These are phyloP conservation scores for Melanostoma mellinum DNA, from an alignment of 2,888 invertebrate genomes.

Conservation along the genomic window DNA sequence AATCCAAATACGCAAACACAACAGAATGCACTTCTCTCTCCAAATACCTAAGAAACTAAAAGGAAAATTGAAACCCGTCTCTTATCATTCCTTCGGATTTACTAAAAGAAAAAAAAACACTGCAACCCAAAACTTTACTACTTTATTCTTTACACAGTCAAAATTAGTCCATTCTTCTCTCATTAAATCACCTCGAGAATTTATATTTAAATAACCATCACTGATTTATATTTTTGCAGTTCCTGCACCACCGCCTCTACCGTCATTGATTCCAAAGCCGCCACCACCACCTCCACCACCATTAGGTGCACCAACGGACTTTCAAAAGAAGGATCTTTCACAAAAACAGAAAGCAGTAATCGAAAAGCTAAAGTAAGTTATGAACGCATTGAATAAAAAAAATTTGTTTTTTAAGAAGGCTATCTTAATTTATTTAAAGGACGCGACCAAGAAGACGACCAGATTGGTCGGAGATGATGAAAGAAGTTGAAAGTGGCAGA, in stretches of 20 bases:
- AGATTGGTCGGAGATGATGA: slow-evolving; percentile 95
- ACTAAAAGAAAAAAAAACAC: too few species aligned
- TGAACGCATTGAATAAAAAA: slow-evolving; percentile 14
- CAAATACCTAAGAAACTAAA: too few species aligned
- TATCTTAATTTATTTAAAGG: slow-evolving; percentile 76
- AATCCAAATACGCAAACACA: too few species aligned
- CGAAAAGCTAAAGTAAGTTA: slow-evolving; percentile 86
- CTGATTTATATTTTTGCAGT: slow-evolving; percentile 75
- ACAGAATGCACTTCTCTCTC: too few species aligned
- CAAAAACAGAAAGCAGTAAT: slow-evolving; percentile 86
- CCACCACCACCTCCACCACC: slow-evolving; percentile 89
- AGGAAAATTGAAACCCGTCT: too few species aligned
- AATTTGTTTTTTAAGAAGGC: slow-evolving; percentile 34
- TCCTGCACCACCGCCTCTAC: slow-evolving; percentile 81
- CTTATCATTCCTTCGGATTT: too few species aligned
- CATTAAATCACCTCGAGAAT: slow-evolving; percentile 39
- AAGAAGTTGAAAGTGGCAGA: slow-evolving; percentile 92
- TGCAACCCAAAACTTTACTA: too few species aligned
- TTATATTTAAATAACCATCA: slow-evolving; percentile 40
- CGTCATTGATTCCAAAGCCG: slow-evolving; percentile 82
- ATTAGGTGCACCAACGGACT: slow-evolving; percentile 84
- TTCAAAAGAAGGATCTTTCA: slow-evolving; percentile 85
- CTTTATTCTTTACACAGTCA: slow-evolving; percentile 13
- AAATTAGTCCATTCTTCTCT: slow-evolving; percentile 32
- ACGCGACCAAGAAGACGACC: slow-evolving; percentile 91